Percentiles rank a stretch among this genome's conserved stretches.
Evolutionary conservation across 2,797 vertebrate genomes (phyloP).

Genomic region (Tamandua tetradactyla): DNA sequence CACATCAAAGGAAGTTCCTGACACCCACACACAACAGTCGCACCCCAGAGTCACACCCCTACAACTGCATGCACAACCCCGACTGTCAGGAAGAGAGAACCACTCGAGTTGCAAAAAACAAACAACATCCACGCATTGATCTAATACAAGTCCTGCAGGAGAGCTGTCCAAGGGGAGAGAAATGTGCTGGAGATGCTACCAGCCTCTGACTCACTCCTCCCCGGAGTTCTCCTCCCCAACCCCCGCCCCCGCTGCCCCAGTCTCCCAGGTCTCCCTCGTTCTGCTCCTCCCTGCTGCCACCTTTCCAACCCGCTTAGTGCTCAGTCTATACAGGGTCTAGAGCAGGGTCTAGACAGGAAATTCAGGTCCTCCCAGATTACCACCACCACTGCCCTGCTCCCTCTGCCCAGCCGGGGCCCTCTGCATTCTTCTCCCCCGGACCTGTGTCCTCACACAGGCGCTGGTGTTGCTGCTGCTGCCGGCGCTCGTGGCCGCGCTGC

Average conservation of each 20-base stretch:
- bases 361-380: neutral
- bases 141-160: neutral
- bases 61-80: neutral
- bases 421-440: neutral
- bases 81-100: neutral
- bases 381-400: too few species aligned
- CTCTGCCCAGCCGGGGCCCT: rapidly evolving
- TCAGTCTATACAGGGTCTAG: neutral
- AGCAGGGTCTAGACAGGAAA: neutral
- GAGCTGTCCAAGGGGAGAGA: neutral
- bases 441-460: neutral
- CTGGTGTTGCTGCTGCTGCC: slow-evolving; percentile 2
- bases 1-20: neutral
- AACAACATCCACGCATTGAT: neutral
- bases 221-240: neutral
- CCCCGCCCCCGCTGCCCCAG: neutral
- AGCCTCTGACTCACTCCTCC: neutral
- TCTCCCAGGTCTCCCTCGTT: rapidly evolving
- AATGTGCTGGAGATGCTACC: neutral
- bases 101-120: neutral
- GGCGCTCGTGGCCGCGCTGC: neutral
- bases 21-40: neutral
- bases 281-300: neutral
- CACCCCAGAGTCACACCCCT: neutral
- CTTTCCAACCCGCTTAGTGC: neutral